These are phyloP conservation scores for Centrocercus urophasianus DNA, from an alignment of 2,113 vertebrate species.

Conservation along the genomic window DNA sequence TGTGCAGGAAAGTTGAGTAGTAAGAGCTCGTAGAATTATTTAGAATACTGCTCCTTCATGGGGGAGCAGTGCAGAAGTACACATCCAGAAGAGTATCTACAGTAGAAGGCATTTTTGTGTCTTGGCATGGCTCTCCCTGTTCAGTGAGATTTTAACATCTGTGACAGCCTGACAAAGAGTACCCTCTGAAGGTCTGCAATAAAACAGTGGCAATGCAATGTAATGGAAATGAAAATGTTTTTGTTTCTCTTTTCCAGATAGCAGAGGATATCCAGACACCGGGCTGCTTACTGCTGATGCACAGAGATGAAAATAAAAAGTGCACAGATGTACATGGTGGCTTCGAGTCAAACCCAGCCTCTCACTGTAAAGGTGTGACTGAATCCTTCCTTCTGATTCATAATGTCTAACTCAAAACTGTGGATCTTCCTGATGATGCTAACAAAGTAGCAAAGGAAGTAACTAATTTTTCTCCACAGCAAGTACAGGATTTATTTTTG, in stretches of 20 bases:
- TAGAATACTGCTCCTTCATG: background rate
- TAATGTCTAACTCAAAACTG: background rate
- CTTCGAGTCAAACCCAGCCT: background rate
- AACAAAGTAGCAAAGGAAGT: background rate
- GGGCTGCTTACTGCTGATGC: background rate
- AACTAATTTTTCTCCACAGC: background rate
- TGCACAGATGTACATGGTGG: background rate
- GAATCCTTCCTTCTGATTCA: background rate
- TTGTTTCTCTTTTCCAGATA: background rate
- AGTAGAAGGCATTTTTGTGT: background rate
- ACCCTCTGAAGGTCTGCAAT: background rate
- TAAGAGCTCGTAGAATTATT: background rate
- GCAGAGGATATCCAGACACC: background rate
- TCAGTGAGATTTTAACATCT: background rate
- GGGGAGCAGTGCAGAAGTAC: background rate
- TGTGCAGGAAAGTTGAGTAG: background rate
- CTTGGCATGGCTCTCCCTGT: background rate
- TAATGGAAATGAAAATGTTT: background rate
- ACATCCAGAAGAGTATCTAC: background rate
- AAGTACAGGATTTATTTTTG: background rate
- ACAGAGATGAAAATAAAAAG: background rate
- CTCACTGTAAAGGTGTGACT: background rate
- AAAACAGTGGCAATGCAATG: background rate
- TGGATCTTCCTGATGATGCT: background rate
- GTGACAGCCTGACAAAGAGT: background rate